phyloP scores from a whole-genome alignment of 2,113 vertebrate genomes.

The Campylorhamphus procurvoides region DNA sequence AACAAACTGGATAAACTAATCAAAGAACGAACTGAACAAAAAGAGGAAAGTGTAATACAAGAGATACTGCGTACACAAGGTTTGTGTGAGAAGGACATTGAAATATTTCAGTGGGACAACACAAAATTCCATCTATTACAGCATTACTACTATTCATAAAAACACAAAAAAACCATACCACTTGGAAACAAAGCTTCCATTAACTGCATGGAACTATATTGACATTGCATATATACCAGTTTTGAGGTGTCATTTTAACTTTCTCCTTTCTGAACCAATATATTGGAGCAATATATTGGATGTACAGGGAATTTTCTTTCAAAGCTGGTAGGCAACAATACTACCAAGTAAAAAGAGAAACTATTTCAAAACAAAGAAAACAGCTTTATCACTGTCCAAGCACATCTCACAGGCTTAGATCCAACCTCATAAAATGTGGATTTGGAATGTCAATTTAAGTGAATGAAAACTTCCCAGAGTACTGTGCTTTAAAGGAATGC shows the following conservation, averaged over 20 bases:
- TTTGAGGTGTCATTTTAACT: neutral
- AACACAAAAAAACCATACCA: neutral
- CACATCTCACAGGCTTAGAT: neutral
- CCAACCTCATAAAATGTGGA: neutral
- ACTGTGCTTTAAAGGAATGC: neutral
- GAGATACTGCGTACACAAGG: neutral
- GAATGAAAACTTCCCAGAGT: neutral
- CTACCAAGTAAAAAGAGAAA: neutral
- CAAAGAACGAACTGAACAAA: neutral
- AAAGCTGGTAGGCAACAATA: neutral
- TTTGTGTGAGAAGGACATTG: neutral
- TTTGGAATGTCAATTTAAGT: neutral
- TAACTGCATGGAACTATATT: neutral
- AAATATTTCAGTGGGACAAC: neutral
- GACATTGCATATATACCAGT: neutral
- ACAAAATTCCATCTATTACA: neutral
- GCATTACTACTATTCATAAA: neutral
- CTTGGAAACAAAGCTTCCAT: neutral
- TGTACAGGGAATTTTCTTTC: neutral
- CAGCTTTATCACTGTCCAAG: neutral
- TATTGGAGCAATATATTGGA: neutral
- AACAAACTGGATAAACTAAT: neutral
- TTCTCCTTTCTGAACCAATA: neutral
- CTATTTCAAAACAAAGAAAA: neutral
- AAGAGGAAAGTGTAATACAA: neutral